Evolutionary conservation across 2,113 vertebrate species (phyloP).

Genomic region (rabbit (Oryctolagus cuniculus)): DNA sequence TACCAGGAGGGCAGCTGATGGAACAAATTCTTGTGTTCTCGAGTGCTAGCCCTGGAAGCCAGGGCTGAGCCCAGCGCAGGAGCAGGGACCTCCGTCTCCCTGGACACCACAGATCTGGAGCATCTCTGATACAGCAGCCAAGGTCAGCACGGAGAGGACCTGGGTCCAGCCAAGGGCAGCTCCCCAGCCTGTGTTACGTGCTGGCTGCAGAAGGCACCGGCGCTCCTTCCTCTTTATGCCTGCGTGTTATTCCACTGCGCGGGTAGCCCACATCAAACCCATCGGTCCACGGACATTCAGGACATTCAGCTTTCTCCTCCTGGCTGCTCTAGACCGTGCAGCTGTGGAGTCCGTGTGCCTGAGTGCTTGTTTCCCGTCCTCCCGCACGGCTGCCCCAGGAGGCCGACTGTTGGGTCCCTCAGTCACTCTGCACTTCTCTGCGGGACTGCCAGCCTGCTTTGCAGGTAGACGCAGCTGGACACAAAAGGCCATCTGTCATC

Average conservation of each 20-base stretch:
- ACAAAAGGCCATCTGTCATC: not conserved
- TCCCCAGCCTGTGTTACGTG: accelerated
- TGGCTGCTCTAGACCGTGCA: not conserved
- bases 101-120: not conserved
- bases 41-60: not conserved
- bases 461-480: not conserved
- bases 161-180: not conserved
- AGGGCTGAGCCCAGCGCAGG: not conserved
- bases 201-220: accelerated
- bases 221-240: not conserved
- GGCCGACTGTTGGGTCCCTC: not conserved
- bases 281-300: no score
- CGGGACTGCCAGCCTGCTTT: not conserved
- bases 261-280: no score
- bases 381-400: not conserved
- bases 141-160: not conserved
- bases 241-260: not conserved
- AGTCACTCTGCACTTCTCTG: not conserved
- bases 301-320: not conserved
- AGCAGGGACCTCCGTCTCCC: not conserved
- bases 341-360: not conserved
- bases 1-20: not conserved
- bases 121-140: not conserved
- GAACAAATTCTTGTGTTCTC: no score
- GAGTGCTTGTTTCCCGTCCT: not conserved